These are phyloP conservation scores for Gymnothorax reevesii DNA, from an alignment of 2,797 vertebrate genomes.

Conservation along the genomic window DNA sequence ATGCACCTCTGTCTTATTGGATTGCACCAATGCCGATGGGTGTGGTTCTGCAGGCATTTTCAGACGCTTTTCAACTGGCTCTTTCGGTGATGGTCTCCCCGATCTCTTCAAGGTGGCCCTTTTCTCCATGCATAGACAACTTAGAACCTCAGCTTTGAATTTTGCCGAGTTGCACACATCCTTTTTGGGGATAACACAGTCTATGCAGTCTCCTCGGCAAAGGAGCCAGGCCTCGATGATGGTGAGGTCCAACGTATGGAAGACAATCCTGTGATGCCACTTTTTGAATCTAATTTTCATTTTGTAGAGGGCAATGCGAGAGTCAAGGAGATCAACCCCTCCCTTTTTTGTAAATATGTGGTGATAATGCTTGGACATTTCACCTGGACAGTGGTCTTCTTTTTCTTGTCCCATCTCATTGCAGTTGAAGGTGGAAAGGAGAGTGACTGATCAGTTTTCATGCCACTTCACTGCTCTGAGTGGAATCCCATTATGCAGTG, in stretches of 20 bases:
- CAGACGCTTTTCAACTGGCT: no score
- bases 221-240: not conserved
- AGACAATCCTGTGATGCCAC: not conserved
- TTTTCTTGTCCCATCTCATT: constrained; percentile 6
- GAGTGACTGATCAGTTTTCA: not conserved
- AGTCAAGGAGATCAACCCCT: not conserved
- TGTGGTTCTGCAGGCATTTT: no score
- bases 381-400: not conserved
- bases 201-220: not conserved
- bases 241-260: not conserved
- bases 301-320: not conserved
- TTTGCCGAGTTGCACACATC: no score
- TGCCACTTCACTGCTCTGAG: not conserved
- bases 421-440: not conserved
- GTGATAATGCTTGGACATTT: not conserved
- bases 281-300: not conserved
- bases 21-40: no score
- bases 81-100: no score
- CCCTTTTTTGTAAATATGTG: not conserved
- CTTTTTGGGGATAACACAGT: not conserved
- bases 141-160: no score
- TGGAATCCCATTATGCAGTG: not conserved
- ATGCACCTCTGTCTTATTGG: no score
- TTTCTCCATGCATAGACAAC: no score
- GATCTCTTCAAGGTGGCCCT: no score